Conservation (phyloP, 2,797 vertebrate species). For the Balearica regulorum region DNA sequence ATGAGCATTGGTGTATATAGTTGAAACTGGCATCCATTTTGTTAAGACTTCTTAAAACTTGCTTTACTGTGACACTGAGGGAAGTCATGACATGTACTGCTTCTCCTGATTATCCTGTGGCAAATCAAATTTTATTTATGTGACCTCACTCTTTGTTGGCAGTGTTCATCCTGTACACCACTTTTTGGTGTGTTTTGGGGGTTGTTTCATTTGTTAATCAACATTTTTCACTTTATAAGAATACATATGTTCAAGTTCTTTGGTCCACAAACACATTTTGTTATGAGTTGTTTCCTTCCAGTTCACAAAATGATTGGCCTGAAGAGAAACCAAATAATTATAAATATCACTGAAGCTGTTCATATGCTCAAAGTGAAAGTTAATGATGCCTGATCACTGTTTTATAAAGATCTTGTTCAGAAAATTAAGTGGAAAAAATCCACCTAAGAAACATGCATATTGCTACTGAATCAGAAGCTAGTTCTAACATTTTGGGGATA, state of each 20-base stretch:
- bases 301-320: background rate
- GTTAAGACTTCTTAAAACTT: background rate
- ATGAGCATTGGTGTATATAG: too few relatives aligned
- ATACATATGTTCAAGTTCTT: background rate
- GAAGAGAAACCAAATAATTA: background rate
- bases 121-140: background rate
- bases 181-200: background rate
- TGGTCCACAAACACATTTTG: background rate
- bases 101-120: background rate
- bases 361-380: background rate
- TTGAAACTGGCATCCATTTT: background rate
- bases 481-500: background rate
- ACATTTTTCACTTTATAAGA: background rate
- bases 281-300: background rate
- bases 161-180: background rate
- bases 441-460: background rate
- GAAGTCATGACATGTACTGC: background rate
- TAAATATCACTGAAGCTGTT: background rate
- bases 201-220: background rate
- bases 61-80: background rate
- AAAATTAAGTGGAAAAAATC: background rate
- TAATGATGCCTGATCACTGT: background rate
- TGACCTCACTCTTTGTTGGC: background rate
- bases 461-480: background rate
- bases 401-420: background rate